Evolutionary conservation across 2,888 invertebrate genomes (phyloP).

Genomic region (Cremastinae sp.): DNA sequence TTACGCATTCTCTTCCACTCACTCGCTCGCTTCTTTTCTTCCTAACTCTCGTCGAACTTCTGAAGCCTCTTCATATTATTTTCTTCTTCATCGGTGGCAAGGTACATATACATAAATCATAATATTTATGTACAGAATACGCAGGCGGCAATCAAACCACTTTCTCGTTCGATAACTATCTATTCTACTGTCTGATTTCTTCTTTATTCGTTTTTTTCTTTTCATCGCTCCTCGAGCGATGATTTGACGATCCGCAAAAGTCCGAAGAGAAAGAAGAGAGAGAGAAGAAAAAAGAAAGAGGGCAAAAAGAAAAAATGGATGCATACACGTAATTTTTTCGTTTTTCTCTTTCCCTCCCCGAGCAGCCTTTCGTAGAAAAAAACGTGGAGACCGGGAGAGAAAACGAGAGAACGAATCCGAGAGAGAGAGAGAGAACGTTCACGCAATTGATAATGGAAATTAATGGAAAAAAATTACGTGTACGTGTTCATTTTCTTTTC

Average conservation of each 20-base stretch:
- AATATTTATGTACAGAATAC: slow-evolving; percentile 69
- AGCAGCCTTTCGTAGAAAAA: background rate
- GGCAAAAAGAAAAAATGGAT: slow-evolving; percentile 2
- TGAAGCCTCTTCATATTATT: slow-evolving; percentile 22
- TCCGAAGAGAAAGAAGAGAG: slow-evolving; percentile 38
- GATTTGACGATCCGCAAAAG: background rate
- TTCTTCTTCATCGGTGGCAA: slow-evolving; percentile 47
- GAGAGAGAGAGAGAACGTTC: background rate
- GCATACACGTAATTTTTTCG: slow-evolving; percentile 1
- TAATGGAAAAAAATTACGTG: slow-evolving; percentile 13
- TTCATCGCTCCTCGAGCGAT: background rate
- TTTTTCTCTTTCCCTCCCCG: slow-evolving; percentile 19
- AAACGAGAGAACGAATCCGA: background rate
- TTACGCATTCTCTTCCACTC: slow-evolving; percentile 28
- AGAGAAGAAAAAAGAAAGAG: slow-evolving; percentile 2
- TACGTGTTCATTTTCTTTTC: slow-evolving; percentile 12
- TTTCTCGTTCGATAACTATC: slow-evolving; percentile 30
- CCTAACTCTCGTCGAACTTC: slow-evolving; percentile 21
- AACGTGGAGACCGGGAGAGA: background rate
- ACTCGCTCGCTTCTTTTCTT: slow-evolving; percentile 5
- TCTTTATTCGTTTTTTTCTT: slow-evolving; percentile 9
- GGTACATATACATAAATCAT: slow-evolving; percentile 68
- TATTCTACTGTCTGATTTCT: slow-evolving; percentile 17
- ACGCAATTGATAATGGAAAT: slow-evolving; percentile 24
- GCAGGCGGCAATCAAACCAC: slow-evolving; percentile 62